Evolutionary conservation across 2,113 vertebrate genomes (phyloP), one percentile per base, ranked within the genome.

Genomic region (Phasianus colchicus): DNA sequence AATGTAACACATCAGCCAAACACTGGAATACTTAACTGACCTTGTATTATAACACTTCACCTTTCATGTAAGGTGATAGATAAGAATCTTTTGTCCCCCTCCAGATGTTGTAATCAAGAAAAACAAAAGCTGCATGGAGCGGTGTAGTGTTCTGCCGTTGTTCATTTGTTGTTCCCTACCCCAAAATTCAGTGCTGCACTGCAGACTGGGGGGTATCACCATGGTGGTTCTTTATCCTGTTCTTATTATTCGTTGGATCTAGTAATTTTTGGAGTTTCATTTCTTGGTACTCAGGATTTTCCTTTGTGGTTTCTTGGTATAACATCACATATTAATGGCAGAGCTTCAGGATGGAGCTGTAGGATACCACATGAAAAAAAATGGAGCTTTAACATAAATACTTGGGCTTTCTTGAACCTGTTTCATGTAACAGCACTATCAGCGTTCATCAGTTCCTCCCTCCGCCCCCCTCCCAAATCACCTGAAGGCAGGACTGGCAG

Each of bases 271-370:
- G 38, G 32, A 36, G 76, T 94, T 92, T 67, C 20, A 8, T 91
- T 89, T 92, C 89, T 88, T 50, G 43, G 82, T 71, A 90, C 88
- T 61, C 61, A 93, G 65, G 80, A 86, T 95, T 95, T 95, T 91
- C 76, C 79, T 94, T 67, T 78, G 73, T 61, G 89, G 80, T 89
- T 90, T 92, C 73, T 88, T 88, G 83, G 34, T 88, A 77, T 57
- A 92, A 74, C 47, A 81, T 80, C 87, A 40, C 0, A 1, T 77
- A 60, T 88, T 77, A 83, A 80, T 71, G 65, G 65, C 22, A 74
- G 69, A 80, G 83, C 83, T 91, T 92, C 76, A 90, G 76, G 36
- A 86, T 81, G 55, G 65, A 88, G 58, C 60, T 76, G 15, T 60
- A 76, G 60, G 32, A 89, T 69, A 92, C 85, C 91, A 95, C 96